phyloP scores from a whole-genome alignment of 2,113 vertebrate genomes.

The Oncorhynchus masou region DNA sequence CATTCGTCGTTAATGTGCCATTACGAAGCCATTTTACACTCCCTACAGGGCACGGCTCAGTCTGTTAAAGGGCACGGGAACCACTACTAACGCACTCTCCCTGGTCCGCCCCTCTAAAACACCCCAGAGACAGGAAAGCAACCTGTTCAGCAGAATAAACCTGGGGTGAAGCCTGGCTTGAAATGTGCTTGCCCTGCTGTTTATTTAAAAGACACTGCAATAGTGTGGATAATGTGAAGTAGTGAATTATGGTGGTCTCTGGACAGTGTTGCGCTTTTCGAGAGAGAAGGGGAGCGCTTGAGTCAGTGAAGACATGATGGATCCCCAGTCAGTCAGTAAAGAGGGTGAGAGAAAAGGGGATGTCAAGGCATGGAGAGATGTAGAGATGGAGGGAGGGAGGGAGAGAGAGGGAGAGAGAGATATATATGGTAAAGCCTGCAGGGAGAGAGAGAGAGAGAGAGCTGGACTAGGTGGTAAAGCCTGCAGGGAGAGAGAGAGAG shows the following conservation, averaged over 20 bases:
- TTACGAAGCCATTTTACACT: slow-evolving; percentile 49
- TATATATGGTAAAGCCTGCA: slow-evolving; percentile 7
- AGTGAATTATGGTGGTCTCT: not conserved
- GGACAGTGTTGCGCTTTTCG: not conserved
- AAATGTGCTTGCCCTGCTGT: not conserved
- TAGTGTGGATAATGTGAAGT: not conserved
- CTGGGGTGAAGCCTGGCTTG: not conserved
- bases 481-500: not conserved
- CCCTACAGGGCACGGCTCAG: slow-evolving; percentile 43
- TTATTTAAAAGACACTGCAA: not conserved
- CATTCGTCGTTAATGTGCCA: slow-evolving; percentile 58
- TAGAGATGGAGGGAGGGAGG: slow-evolving; percentile 1
- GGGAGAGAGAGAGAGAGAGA: not conserved
- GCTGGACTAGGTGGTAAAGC: too few relatives aligned
- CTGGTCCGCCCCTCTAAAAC: slow-evolving; percentile 22
- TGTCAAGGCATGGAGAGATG: slow-evolving; percentile 24
- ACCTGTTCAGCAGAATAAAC: not conserved
- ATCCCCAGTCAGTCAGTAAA: not conserved
- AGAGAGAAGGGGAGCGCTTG: not conserved
- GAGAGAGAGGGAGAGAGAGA: slow-evolving; percentile 12
- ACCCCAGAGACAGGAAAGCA: slow-evolving; percentile 1
- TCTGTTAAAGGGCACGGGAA: slow-evolving; percentile 56
- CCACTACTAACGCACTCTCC: slow-evolving; percentile 38
- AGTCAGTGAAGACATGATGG: not conserved
- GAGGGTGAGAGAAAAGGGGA: not conserved